Conservation (phyloP, 2,113 vertebrate genomes). For the Gymnocephalus cernua region DNA sequence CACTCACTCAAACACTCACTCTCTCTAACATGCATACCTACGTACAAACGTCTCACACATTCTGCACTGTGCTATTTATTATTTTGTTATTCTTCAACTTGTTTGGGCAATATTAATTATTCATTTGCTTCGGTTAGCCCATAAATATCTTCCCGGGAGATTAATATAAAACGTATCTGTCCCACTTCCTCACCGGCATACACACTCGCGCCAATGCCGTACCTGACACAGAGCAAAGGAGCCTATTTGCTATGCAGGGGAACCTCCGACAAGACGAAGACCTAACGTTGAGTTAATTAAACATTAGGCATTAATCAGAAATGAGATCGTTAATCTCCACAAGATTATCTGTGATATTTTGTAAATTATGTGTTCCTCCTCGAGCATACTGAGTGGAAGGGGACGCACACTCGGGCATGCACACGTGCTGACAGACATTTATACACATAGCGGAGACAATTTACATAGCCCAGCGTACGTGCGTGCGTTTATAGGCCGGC, state of each 20-base stretch:
- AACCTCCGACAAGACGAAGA: slow-evolving; percentile 45
- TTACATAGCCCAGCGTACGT: slow-evolving; percentile 5
- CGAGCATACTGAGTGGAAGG: slow-evolving; percentile 36
- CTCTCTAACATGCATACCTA: background rate
- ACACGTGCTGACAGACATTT: slow-evolving; percentile 16
- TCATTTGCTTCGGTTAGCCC: slow-evolving; percentile 54
- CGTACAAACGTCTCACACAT: slow-evolving; percentile 12
- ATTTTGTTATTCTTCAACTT: slow-evolving; percentile 63
- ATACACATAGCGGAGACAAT: slow-evolving; percentile 5
- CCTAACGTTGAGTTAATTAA: slow-evolving; percentile 78
- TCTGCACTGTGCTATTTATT: slow-evolving; percentile 41
- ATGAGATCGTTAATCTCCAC: slow-evolving; percentile 72
- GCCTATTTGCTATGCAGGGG: slow-evolving; percentile 71
- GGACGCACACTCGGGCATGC: slow-evolving; percentile 1
- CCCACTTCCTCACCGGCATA: slow-evolving; percentile 38
- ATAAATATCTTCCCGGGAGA: slow-evolving; percentile 69
- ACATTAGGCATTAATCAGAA: slow-evolving; percentile 78
- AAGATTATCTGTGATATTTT: slow-evolving; percentile 78
- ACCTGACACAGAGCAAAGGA: slow-evolving; percentile 49
- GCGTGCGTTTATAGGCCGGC: background rate
- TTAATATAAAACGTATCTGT: slow-evolving; percentile 68
- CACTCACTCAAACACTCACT: background rate
- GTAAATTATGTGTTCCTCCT: slow-evolving; percentile 64
- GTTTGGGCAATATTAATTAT: slow-evolving; percentile 67
- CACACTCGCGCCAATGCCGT: background rate